phyloP scores from a whole-genome alignment of 2,797 vertebrate genomes.

The Limosa lapponica region DNA sequence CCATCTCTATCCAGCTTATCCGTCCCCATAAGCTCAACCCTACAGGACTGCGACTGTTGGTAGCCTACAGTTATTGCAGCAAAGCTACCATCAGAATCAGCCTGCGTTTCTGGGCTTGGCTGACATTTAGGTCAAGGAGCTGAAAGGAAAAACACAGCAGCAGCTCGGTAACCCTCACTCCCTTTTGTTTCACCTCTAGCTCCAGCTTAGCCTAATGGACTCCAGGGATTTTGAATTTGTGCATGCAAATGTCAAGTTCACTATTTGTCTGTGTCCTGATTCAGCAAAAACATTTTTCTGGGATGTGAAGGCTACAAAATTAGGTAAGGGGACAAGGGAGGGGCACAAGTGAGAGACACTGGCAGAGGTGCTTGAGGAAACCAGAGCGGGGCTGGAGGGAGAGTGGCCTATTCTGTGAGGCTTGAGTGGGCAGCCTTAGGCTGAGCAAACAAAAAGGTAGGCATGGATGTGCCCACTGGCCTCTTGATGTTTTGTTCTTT shows the following conservation, averaged over 20 bases:
- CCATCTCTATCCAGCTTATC: not conserved
- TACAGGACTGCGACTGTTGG: not conserved
- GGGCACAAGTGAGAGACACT: not conserved
- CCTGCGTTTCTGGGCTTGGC: not conserved
- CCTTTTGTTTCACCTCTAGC: constrained; percentile 17
- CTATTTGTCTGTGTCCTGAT: constrained; percentile 81
- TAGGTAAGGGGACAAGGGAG: constrained; percentile 19
- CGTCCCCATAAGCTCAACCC: not conserved
- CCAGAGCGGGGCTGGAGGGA: not conserved
- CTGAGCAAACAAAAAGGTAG: rapidly evolving
- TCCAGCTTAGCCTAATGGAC: constrained; percentile 50
- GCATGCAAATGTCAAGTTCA: constrained; percentile 68
- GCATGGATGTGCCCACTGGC: not conserved
- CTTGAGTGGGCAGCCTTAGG: not conserved
- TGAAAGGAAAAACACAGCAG: not conserved
- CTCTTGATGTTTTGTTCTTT: not conserved
- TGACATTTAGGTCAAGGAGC: not conserved
- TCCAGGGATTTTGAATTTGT: constrained; percentile 57
- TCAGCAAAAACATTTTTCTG: constrained; percentile 84
- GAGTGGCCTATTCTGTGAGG: not conserved
- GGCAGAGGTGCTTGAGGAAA: not conserved
- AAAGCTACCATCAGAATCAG: not conserved
- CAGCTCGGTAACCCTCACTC: not conserved
- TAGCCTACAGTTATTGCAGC: not conserved
- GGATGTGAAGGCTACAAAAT: constrained; percentile 75